Evolutionary conservation across 1,140 invertebrate genomes (phyloP), one percentile per base, ranked within the genome.

Genomic region (Macrostomum lignano): DNA sequence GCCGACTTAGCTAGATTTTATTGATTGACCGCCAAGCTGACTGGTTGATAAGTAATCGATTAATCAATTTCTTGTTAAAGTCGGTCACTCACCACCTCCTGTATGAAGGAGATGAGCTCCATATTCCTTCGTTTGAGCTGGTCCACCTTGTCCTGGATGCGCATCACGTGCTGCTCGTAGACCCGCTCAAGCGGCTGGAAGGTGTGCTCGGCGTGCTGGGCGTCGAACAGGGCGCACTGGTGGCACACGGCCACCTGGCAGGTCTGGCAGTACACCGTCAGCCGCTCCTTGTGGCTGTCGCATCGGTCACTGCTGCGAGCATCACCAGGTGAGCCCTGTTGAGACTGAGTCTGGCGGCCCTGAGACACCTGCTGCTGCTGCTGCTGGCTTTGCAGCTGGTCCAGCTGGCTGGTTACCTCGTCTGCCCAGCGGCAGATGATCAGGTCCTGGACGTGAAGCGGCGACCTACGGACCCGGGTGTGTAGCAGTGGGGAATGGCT

Each of bases 401-500:
- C 77, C 25, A 84, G 64, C 53, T 82, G 76, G 45, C 81, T 73
- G 0, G 78, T 84, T 4, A 88, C 76, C 57, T 88, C 79, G 52
- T 82, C 75, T 2, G 78, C 77, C 78, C 78, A 86, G 33, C 77
- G 67, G 58, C 77, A 84, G 54, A 84, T 84, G 3, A 86, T 76
- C 33, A 88, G 57, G 55, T 88, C 79, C 52, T 81, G 73, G 14
- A 82, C 64, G 49, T 76, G 75, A 13, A 88, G 60, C 13, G 74
- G 68, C 10, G 77, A 74, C 34, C 79, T 56, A n/a, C n/a, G n/a
- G n/a, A n/a, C n/a, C n/a, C n/a, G n/a, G n/a, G n/a, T n/a, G n/a
- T n/a, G n/a, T n/a, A n/a, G n/a, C n/a, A n/a, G n/a, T n/a, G n/a
- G n/a, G n/a, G n/a, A n/a, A n/a, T n/a, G n/a, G n/a, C n/a, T n/a